Conservation (phyloP, 2,888 invertebrate species). For the Teinopalpus imperialis region DNA sequence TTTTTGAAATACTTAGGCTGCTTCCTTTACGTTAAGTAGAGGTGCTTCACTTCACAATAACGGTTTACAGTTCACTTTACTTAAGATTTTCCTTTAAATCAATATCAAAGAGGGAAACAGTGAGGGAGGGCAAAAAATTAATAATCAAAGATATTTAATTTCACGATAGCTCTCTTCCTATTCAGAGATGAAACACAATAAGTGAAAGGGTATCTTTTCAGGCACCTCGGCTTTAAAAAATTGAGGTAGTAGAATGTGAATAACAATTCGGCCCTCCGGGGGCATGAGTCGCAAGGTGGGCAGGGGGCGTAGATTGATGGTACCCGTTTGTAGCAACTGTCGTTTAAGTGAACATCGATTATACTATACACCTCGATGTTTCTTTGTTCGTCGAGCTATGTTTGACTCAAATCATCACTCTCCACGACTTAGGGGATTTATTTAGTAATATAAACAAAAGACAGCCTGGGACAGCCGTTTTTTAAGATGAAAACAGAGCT, state of each 20-base stretch:
- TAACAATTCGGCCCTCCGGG: constrained; percentile 69
- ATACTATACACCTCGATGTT: constrained; percentile 71
- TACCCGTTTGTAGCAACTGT: constrained; percentile 80
- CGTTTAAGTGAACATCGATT: constrained; percentile 79
- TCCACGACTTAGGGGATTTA: constrained; percentile 59
- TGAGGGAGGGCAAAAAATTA: constrained; percentile 43
- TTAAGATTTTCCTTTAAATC: no score
- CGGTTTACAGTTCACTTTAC: no score
- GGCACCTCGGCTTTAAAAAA: constrained; percentile 75
- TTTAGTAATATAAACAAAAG: constrained; percentile 70
- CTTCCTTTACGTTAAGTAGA: no score
- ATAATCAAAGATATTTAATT: constrained; percentile 69
- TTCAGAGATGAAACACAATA: constrained; percentile 74
- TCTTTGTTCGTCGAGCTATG: constrained; percentile 70
- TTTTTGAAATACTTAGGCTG: no score
- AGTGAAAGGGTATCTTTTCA: constrained; percentile 77
- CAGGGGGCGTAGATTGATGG: constrained; percentile 72
- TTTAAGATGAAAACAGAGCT: constrained; percentile 41
- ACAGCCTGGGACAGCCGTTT: constrained; percentile 50
- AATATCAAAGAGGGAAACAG: constrained; percentile 29
- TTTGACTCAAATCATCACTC: constrained; percentile 68
- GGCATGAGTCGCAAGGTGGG: constrained; percentile 37
- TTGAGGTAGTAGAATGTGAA: constrained; percentile 81
- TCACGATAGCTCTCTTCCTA: constrained; percentile 59
- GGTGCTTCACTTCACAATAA: no score